A percentile compares a stretch with the other conserved stretches of the same genome.
Conservation (phyloP, 2,888 invertebrate genomes). For the Dicyrtomina minuta region DNA sequence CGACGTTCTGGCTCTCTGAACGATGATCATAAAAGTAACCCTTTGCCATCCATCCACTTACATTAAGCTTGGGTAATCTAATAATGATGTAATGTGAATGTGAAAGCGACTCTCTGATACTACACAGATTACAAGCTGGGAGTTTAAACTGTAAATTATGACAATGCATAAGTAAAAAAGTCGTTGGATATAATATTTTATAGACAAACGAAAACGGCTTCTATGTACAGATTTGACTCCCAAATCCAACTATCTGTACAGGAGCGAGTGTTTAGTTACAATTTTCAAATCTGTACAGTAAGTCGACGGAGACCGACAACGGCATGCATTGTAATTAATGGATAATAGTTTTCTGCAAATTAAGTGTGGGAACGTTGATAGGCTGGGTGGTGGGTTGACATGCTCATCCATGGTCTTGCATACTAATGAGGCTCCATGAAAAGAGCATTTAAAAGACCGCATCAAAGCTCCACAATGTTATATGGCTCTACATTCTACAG, state of each 20-base stretch:
- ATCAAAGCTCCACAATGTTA: neutral
- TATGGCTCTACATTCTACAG: neutral
- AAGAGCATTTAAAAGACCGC: slow-evolving; percentile 7
- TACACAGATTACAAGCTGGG: no score
- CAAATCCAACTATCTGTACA: no score
- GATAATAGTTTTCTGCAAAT: slow-evolving; percentile 39
- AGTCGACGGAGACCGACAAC: slow-evolving; percentile 2
- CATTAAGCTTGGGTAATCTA: neutral
- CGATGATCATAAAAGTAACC: slow-evolving; percentile 14
- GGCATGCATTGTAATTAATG: slow-evolving; percentile 44
- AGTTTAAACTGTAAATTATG: no score
- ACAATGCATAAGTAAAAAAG: no score
- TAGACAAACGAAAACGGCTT: no score
- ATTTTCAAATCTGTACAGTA: neutral
- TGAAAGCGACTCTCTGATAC: no score
- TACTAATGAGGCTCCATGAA: slow-evolving; percentile 36
- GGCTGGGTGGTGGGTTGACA: slow-evolving; percentile 6
- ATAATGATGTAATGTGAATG: neutral
- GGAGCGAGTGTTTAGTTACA: no score
- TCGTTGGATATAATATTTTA: no score
- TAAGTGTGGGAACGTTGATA: slow-evolving; percentile 40
- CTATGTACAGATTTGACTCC: no score
- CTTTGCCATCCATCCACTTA: neutral
- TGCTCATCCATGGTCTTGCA: slow-evolving; percentile 40
- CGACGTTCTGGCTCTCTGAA: neutral